phyloP scores from a whole-genome alignment of 2,888 invertebrate genomes.

The Melanostoma mellinum region DNA sequence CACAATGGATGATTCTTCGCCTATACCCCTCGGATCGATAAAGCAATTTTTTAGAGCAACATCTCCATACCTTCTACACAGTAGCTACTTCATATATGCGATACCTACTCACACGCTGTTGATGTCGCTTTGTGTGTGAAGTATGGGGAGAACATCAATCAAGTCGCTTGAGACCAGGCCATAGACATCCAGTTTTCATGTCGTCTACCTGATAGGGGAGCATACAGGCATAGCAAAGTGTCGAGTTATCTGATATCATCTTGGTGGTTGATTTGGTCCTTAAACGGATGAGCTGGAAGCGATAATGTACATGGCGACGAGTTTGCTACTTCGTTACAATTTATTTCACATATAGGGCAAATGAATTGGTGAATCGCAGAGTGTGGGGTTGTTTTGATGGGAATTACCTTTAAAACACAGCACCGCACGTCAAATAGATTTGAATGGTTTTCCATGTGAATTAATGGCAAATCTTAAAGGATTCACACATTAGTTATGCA shows the following conservation, averaged over 20 bases:
- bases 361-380: neutral
- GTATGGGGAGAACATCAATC: conserved; percentile 13
- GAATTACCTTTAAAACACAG: too few species aligned
- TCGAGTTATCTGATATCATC: conserved; percentile 14
- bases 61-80: too few species aligned
- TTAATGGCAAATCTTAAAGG: conserved; percentile 18
- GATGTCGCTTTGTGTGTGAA: neutral
- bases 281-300: conserved; percentile 23
- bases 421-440: neutral
- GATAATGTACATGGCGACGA: conserved; percentile 26
- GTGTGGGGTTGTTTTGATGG: too few species aligned
- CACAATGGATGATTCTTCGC: neutral
- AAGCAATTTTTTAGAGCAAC: neutral
- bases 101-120: conserved; percentile 9
- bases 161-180: conserved; percentile 16
- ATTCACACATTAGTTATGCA: conserved; percentile 28
- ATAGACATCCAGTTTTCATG: conserved; percentile 21
- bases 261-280: conserved; percentile 25
- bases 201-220: conserved; percentile 14
- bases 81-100: neutral
- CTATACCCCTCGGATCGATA: neutral
- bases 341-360: neutral
- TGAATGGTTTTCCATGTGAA: conserved; percentile 14
- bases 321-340: conserved; percentile 19
- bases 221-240: conserved; percentile 1